Base-by-base conservation (phyloP, 2,888 invertebrate species). In the Willowsia nigromaculata region DNA sequence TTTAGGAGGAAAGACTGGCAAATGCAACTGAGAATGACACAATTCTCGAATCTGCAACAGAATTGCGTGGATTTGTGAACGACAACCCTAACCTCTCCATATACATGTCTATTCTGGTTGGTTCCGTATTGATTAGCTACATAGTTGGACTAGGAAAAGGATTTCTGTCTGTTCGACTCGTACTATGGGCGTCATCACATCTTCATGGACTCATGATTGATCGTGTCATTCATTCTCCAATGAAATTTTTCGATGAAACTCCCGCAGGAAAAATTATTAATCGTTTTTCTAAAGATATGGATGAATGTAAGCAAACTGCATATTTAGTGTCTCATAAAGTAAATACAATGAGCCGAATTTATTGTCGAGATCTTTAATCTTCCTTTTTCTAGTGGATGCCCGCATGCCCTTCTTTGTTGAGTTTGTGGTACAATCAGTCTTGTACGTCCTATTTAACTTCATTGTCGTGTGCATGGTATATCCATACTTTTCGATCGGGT, bases 351-450 rank as follows among this genome's bases (percentile, higher is more conserved):
- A 25, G 27, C n/a, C 11, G 37, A 68, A 33, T 18, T 59, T n/a
- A n/a, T n/a, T n/a, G n/a, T n/a, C n/a, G n/a, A n/a, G n/a, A n/a
- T n/a, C n/a, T n/a, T n/a, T n/a, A n/a, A n/a, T n/a, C n/a, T n/a
- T n/a, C n/a, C n/a, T n/a, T n/a, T n/a, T n/a, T n/a, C n/a, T 92
- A 94, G 94, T 94, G 92, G 95, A 95, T 92, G 94, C 94, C 11
- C 93, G 94, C 27, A 93, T 95, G 74, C 95, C 95, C 1, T 94
- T 94, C 92, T 94, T 94, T 47, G 93, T 94, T 65, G 95, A 95
- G 93, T 94, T 94, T 86, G 94, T 95, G 85, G 91, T 95, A 13
- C 95, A 94, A 93, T 94, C 94, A 78, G 92, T 94, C 50, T 93
- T 95, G 90, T 93, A 94, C 59, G 94, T 94, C 50, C 30, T 93